A percentile compares a stretch with the other conserved stretches of the same genome.
Evolutionary conservation across 2,888 invertebrate genomes (phyloP).

Genomic region (Volucella inflata): DNA sequence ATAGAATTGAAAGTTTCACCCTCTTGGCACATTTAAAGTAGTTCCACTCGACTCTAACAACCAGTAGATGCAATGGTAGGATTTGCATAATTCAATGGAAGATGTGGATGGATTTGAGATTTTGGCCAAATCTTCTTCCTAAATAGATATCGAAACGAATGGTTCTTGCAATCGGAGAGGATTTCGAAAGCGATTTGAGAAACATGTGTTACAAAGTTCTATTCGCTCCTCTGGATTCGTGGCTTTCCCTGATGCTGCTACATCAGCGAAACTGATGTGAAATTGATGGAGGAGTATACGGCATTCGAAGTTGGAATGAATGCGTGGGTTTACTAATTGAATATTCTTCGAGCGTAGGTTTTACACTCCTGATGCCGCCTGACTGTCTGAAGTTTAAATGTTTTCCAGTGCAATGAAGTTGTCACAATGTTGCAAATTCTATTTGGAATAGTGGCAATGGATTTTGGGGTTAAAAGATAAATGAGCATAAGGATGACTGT

Average conservation of each 20-base stretch:
- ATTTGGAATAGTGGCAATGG: neutral
- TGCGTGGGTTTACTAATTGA: conserved; percentile 67
- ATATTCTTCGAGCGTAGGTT: conserved; percentile 62
- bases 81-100: conserved; percentile 10
- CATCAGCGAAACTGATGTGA: neutral
- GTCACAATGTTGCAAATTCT: conserved; percentile 33
- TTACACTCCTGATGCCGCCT: conserved; percentile 40
- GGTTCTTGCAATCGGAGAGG: conserved; percentile 68
- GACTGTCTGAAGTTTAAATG: conserved; percentile 16
- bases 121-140: conserved; percentile 30
- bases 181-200: conserved; percentile 68
- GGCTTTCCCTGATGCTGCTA: neutral
- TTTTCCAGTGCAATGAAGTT: conserved; percentile 53
- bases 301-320: conserved; percentile 25
- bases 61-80: conserved; percentile 21
- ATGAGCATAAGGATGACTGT: conserved; percentile 30
- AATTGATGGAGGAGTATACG: conserved; percentile 18
- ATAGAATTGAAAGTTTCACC: conserved; percentile 67
- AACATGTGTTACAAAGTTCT: conserved; percentile 65
- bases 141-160: conserved; percentile 52
- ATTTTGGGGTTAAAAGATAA: neutral
- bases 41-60: conserved; percentile 22
- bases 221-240: conserved; percentile 16
- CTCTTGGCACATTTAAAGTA: neutral
- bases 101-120: neutral